Evolutionary conservation across 2,113 vertebrate species (phyloP).

Genomic region (Myotis lucifugus): DNA sequence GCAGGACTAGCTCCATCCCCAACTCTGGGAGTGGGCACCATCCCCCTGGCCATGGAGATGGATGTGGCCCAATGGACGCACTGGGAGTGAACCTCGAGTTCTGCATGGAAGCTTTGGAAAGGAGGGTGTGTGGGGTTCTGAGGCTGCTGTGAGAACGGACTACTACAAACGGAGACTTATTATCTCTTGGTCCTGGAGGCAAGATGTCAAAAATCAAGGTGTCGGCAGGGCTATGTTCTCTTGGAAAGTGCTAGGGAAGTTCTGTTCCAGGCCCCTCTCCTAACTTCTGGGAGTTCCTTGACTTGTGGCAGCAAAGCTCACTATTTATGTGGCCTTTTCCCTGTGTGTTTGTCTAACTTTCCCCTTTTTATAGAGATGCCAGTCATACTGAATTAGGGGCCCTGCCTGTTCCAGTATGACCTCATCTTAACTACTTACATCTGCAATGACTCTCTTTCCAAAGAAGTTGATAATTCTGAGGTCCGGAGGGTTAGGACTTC

Average conservation of each 20-base stretch:
- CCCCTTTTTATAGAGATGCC: not conserved
- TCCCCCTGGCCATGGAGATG: not conserved
- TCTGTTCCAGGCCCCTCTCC: not conserved
- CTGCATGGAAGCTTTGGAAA: accelerated
- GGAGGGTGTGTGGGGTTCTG: not conserved
- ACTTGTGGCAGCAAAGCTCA: not conserved
- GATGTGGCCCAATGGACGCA: not conserved
- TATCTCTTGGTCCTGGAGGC: not conserved
- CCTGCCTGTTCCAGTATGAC: not conserved
- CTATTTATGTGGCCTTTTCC: not conserved
- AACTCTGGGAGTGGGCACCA: not conserved
- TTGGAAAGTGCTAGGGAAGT: not conserved
- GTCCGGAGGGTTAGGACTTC: not conserved
- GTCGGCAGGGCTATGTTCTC: not conserved
- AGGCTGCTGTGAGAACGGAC: not conserved
- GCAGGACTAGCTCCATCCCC: no score
- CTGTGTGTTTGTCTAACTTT: not conserved
- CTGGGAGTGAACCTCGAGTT: not conserved
- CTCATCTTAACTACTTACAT: not conserved
- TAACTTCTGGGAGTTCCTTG: not conserved
- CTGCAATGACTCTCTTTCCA: not conserved
- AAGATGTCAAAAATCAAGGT: not conserved
- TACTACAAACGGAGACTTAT: not conserved
- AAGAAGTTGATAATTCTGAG: not conserved
- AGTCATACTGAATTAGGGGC: not conserved